Evolutionary conservation across 2,113 vertebrate genomes (phyloP), one percentile per base, ranked within the genome.

Genomic region (Pachycephala philippinensis): DNA sequence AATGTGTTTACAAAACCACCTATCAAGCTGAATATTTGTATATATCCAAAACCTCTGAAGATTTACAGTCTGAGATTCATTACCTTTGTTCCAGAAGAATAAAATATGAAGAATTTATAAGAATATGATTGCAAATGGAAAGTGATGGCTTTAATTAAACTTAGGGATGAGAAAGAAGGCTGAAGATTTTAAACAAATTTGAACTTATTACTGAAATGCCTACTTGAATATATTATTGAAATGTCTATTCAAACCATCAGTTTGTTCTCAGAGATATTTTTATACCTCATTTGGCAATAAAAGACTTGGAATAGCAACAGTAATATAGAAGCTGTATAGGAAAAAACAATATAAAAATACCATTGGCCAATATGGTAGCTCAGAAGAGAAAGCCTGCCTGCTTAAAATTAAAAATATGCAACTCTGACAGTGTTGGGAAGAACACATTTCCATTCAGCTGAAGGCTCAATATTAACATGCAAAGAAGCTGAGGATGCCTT

Each of bases 71-170:
- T 74, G 28, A 24, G 8, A 77, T 54, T 72, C 4, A 39, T 33
- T 31, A 27, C 89, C 81, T 93, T 94, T 60, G 94, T 94, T 97
- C 90, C 40, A 91, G 28, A 56, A 80, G 54, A 93, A 95, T 91
- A 90, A 90, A 64, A 92, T 39, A 68, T 52, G 37, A 68, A 59
- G 31, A 59, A 50, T 85, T 75, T 89, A 8, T 10, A 95, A 96
- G 81, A 95, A 66, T 93, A 78, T 69, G 49, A 42, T 69, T 92
- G 52, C 45, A 97, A 96, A 83, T 84, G 37, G 78, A 95, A 97
- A 95, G 60, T n/a, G 71, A 37, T 59, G 23, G 63, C 72, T 93
- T 96, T 96, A 95, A 96, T 97, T 96, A 97, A 97, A 95, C 33
- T 94, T 82, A 80, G 70, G 59, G 83, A 95, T 94, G 94, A 95